These are phyloP conservation scores for Conomelus anceps DNA, from an alignment of 2,888 invertebrate genomes.

Conservation along the genomic window DNA sequence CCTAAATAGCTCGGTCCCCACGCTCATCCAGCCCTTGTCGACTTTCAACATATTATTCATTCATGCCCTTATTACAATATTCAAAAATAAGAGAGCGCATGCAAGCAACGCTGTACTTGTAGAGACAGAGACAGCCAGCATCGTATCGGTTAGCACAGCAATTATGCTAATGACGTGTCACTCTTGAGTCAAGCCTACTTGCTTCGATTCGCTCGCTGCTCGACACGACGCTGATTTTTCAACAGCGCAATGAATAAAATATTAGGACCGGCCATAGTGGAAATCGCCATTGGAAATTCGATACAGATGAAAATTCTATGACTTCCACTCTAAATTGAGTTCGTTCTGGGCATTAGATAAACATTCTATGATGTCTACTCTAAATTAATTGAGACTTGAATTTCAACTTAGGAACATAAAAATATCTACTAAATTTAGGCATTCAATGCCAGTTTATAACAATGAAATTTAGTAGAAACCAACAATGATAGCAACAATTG, in stretches of 20 bases:
- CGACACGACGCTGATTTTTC: no score
- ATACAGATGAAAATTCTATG: no score
- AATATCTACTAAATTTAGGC: no score
- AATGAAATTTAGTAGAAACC: no score
- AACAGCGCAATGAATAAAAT: background rate
- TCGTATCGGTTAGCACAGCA: background rate
- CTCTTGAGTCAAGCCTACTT: background rate
- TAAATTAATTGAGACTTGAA: no score
- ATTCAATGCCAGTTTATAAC: no score
- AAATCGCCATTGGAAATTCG: background rate
- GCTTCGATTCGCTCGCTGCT: background rate
- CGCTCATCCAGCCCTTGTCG: background rate
- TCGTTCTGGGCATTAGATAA: no score
- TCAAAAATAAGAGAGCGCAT: background rate
- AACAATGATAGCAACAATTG: no score
- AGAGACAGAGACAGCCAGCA: background rate
- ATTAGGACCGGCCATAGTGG: background rate
- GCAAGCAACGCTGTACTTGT: background rate
- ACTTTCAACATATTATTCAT: background rate
- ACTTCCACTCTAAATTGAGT: no score
- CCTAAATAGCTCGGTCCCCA: no score
- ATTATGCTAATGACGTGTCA: background rate
- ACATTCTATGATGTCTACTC: no score
- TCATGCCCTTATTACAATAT: background rate
- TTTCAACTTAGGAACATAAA: no score